phyloP scores from a whole-genome alignment of 2,797 vertebrate species.

The Pangasius djambal region DNA sequence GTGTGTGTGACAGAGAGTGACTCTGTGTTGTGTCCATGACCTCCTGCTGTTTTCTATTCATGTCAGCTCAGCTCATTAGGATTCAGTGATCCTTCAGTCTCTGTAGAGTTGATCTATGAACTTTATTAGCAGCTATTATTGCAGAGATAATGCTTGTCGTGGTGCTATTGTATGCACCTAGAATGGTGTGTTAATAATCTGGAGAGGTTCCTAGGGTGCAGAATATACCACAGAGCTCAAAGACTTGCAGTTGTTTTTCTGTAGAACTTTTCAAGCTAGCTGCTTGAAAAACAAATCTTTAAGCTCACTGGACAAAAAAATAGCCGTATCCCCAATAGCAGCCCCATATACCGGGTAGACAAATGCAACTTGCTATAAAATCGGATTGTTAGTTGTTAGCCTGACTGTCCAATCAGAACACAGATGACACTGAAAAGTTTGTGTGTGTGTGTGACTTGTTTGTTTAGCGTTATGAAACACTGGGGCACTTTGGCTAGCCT shows the following conservation, averaged over 20 bases:
- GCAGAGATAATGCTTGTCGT: not conserved
- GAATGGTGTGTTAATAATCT: not conserved
- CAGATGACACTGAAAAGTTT: too few species aligned
- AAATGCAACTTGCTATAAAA: not conserved
- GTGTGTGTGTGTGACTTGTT: too few species aligned
- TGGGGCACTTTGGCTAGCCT: not conserved
- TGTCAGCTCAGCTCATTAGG: conserved; percentile 4
- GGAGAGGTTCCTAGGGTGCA: too few species aligned
- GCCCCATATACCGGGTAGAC: not conserved
- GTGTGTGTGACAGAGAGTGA: not conserved
- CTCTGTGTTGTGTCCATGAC: not conserved
- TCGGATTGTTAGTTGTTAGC: not conserved
- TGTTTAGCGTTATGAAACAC: not conserved
- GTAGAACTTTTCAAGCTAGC: not conserved
- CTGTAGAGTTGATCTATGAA: not conserved
- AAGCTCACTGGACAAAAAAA: not conserved
- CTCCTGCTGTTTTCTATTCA: conserved; percentile 54
- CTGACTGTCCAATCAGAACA: too few species aligned
- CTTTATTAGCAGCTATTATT: not conserved
- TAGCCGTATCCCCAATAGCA: not conserved
- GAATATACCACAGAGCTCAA: not conserved
- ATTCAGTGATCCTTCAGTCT: conserved; percentile 11
- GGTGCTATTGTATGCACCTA: not conserved
- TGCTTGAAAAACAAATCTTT: not conserved
- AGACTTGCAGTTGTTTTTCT: not conserved